Evolutionary conservation across 2,797 vertebrate genomes (phyloP).

Genomic region (Phrynocephalus guinanensis): DNA sequence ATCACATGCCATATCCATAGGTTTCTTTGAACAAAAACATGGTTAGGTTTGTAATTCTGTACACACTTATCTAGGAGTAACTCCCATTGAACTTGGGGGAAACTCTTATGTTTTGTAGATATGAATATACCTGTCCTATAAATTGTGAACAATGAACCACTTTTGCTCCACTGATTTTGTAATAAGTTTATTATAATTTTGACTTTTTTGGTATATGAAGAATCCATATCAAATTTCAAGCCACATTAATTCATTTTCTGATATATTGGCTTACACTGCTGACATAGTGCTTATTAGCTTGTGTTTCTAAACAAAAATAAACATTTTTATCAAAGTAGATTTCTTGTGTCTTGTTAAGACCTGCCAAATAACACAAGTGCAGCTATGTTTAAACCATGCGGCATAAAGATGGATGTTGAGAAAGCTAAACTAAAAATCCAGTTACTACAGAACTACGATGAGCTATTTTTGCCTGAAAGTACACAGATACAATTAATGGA

Average conservation of each 20-base stretch:
- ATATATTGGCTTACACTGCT: conserved; percentile 39
- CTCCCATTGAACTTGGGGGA: background rate
- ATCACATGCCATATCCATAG: background rate
- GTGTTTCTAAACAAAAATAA: conserved; percentile 28
- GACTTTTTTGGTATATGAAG: background rate
- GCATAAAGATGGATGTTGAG: background rate
- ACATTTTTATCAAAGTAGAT: conserved; percentile 12
- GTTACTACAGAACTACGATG: conserved; percentile 49
- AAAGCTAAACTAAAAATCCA: conserved; percentile 17
- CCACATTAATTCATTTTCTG: conserved; percentile 31
- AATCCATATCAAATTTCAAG: conserved; percentile 33
- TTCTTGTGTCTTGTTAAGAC: conserved; percentile 39
- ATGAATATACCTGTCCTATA: background rate
- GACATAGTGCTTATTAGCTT: conserved; percentile 15
- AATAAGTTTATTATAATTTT: background rate
- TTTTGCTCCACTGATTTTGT: background rate
- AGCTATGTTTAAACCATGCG: conserved; percentile 20
- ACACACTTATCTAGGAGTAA: background rate
- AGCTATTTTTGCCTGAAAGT: conserved; percentile 27
- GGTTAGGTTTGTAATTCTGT: background rate
- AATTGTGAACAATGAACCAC: background rate
- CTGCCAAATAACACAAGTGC: conserved; percentile 49
- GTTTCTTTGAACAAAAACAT: fast-evolving
- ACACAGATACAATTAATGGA: conserved; percentile 43
- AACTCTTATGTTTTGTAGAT: background rate